Base-by-base conservation (phyloP, 30 jellyfish, hydroid and myxozoan species). In the Rhopilema esculentum region DNA sequence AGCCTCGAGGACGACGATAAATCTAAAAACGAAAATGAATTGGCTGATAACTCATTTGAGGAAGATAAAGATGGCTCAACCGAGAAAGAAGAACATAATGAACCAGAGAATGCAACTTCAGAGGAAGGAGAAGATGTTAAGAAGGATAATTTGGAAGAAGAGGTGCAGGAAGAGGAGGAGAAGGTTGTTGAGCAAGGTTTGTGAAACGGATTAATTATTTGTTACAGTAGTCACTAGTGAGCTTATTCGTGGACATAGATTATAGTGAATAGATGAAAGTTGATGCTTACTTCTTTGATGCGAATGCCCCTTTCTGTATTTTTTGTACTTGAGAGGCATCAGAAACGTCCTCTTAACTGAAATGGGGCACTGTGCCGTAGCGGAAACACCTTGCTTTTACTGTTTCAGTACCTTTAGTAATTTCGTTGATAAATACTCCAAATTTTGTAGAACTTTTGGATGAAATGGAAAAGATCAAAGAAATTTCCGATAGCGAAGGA, bases 401-500 rank as follows among this genome's bases (percentile, higher is more conserved):
- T n/a, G n/a, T n/a, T n/a, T n/a, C n/a, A n/a, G n/a, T n/a, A n/a
- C n/a, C n/a, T n/a, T n/a, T n/a, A n/a, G n/a, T n/a, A 40, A 40
- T 2, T 40, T 40, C 12, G 9, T 66, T 23, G 33, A 66, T 66
- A 66, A 19, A 2, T 40, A 2, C 57, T 40, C 9, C 57, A 6
- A 40, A 2, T 40, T 40, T 40, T 12, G 57, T 40, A 40, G 21
- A 85, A 84, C 53, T 27, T 72, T 49, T 49, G 25, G 88, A 79
- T 18, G 68, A 71, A 20, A 18, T 75, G 26, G 51, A 50, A 16
- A 77, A 57, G 16, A 1, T 82, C 49, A 79, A 84, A 61, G 49
- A 87, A 25, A 88, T 77, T 50, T 71, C 87, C 1, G 96, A 88
- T n/a, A 63, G 61, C 48, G 91, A 66, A 26, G 82, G 27, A 0